Percentiles rank a stretch among this genome's conserved stretches.
These are phyloP conservation scores for Pagrus major DNA, from an alignment of 2,113 vertebrate species.

Conservation along the genomic window DNA sequence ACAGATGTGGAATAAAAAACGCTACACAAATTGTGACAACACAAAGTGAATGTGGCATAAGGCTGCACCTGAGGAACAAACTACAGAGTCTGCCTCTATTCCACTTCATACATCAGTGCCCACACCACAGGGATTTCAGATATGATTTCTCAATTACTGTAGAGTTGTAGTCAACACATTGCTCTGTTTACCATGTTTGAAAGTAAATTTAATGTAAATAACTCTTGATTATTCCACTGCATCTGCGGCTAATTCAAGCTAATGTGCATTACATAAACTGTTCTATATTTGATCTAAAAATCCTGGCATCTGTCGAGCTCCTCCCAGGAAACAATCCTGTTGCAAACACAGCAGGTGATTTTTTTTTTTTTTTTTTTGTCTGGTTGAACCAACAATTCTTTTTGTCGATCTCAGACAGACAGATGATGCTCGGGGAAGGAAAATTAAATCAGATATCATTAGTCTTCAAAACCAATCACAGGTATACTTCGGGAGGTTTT, in stretches of 20 bases:
- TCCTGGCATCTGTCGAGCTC: neutral
- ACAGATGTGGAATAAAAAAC: slow-evolving; percentile 32
- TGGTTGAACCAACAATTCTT: neutral
- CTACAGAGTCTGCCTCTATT: neutral
- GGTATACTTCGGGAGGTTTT: neutral
- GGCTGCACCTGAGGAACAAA: slow-evolving; percentile 10
- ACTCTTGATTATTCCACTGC: neutral
- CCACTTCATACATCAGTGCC: neutral
- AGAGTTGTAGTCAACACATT: neutral
- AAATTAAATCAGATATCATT: neutral
- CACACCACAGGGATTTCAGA: neutral
- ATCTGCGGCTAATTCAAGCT: neutral
- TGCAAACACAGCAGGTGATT: neutral
- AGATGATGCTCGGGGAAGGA: neutral
- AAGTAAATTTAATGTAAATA: neutral
- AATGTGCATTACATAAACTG: neutral
- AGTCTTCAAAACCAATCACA: neutral
- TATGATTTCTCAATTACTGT: neutral
- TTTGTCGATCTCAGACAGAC: neutral
- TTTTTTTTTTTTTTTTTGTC: neutral
- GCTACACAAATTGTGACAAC: neutral
- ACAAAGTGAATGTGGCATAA: neutral
- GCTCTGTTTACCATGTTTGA: neutral
- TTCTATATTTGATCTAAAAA: neutral
- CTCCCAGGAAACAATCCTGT: neutral